Evolutionary conservation across 2,888 invertebrate species (phyloP).

Genomic region (Argyra leucocephala): DNA sequence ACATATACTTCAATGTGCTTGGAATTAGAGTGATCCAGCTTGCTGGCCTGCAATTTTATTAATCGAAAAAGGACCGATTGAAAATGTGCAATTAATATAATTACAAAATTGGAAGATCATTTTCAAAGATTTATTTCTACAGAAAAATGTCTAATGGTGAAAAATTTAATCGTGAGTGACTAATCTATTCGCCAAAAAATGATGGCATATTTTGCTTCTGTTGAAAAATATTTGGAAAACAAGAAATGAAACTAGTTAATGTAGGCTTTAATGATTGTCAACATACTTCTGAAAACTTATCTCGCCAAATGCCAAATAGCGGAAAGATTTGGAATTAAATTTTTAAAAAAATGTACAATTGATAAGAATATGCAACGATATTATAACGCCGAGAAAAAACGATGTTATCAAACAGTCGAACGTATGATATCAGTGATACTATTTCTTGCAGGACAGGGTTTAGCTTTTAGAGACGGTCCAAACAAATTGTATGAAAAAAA

Average conservation of each 20-base stretch:
- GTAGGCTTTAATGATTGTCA: slow-evolving; percentile 7
- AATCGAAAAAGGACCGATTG: slow-evolving; percentile 3
- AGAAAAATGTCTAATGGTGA: too few species aligned
- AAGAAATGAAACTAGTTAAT: too few species aligned
- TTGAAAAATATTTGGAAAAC: too few species aligned
- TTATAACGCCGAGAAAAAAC: background rate
- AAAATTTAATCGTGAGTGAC: too few species aligned
- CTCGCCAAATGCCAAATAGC: background rate
- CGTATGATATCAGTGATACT: slow-evolving; percentile 7
- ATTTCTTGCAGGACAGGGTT: too few species aligned
- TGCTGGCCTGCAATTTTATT: background rate
- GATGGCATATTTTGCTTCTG: background rate
- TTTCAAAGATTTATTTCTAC: slow-evolving; percentile 2
- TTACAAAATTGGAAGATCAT: background rate
- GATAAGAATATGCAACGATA: slow-evolving; percentile 8
- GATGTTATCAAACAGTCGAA: background rate
- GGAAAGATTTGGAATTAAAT: background rate
- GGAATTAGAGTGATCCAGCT: background rate
- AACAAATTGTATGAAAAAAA: too few species aligned
- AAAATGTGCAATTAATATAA: slow-evolving; percentile 4
- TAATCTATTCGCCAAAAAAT: slow-evolving; percentile 7
- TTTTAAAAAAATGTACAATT: background rate
- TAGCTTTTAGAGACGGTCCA: too few species aligned
- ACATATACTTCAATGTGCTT: background rate
- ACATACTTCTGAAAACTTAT: background rate